Percentiles rank a stretch among this genome's conserved stretches.
phyloP scores from a whole-genome alignment of 2,888 invertebrate species.

The Cheilosia vulpina region DNA sequence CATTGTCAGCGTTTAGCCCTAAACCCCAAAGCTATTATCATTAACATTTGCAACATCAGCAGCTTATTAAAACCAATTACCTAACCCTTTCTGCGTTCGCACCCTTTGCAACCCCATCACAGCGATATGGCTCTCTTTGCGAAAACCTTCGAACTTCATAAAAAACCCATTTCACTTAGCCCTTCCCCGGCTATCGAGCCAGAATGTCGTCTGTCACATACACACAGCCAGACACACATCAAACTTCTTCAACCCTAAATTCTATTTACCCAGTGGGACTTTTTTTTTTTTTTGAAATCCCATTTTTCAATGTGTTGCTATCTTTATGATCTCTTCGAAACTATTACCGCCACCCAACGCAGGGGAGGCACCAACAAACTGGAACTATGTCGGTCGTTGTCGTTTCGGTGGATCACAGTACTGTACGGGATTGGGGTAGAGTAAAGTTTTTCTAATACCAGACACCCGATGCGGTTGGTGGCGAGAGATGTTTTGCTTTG shows the following conservation, averaged over 20 bases:
- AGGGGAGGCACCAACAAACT: background rate
- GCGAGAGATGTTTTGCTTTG: conserved; percentile 45
- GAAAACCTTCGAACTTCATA: conserved; percentile 61
- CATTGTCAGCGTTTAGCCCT: background rate
- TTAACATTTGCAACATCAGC: conserved; percentile 32
- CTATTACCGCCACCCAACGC: conserved; percentile 35
- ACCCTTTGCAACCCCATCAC: conserved; percentile 1
- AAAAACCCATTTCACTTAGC: conserved; percentile 59
- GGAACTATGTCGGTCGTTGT: conserved; percentile 21
- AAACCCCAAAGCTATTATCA: conserved; percentile 17
- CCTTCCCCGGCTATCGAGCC: conserved; percentile 16
- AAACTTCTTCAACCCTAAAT: conserved; percentile 27
- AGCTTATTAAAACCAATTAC: conserved; percentile 61
- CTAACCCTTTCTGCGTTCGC: conserved; percentile 23
- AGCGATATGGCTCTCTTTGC: conserved; percentile 35
- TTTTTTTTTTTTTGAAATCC: conserved; percentile 11
- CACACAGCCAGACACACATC: background rate
- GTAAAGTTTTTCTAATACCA: conserved; percentile 23
- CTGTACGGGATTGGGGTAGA: background rate
- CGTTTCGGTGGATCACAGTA: conserved; percentile 40
- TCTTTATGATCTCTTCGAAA: conserved; percentile 59
- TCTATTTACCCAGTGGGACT: conserved; percentile 12
- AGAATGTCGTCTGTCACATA: conserved; percentile 23
- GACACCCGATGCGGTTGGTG: conserved; percentile 1
- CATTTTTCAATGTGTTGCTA: conserved; percentile 35